These are phyloP conservation scores for Drosophila pseudoananassae DNA, from an alignment of 1,140 invertebrate genomes.

Conservation along the genomic window DNA sequence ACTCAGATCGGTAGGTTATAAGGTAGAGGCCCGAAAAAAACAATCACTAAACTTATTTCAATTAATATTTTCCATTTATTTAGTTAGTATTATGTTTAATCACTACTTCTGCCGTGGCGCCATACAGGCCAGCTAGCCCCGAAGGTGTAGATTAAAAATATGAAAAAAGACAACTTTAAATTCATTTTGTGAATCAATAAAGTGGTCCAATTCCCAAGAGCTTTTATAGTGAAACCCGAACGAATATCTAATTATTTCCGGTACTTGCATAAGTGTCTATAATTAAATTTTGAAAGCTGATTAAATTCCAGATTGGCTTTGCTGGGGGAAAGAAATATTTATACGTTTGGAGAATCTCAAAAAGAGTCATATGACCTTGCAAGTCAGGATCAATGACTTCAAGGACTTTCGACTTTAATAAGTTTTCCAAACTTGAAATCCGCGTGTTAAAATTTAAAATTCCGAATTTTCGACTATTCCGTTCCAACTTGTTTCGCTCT, in stretches of 20 bases:
- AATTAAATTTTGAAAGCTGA: background rate
- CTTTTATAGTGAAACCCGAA: background rate
- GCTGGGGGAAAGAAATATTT: background rate
- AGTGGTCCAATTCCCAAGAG: background rate
- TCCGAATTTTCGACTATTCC: conserved; percentile 37
- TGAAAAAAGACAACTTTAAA: background rate
- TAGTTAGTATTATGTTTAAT: background rate
- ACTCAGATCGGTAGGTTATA: no score
- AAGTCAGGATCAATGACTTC: background rate
- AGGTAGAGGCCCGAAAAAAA: no score
- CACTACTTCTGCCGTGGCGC: background rate
- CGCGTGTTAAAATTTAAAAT: conserved; percentile 43
- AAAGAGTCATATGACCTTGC: background rate
- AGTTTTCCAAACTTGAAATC: conserved; percentile 9
- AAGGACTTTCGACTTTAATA: conserved; percentile 22
- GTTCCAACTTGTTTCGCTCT: conserved; percentile 26
- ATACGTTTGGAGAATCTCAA: no score
- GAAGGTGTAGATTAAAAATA: conserved; percentile 4
- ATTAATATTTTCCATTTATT: background rate
- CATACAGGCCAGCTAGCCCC: conserved; percentile 9
- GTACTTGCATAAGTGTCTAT: background rate
- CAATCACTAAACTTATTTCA: no score
- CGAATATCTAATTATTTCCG: background rate
- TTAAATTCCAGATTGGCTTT: background rate
- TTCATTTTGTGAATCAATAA: background rate